These are phyloP conservation scores for Drosophila nigrodunni DNA, from an alignment of 1,140 invertebrate species.

Conservation along the genomic window DNA sequence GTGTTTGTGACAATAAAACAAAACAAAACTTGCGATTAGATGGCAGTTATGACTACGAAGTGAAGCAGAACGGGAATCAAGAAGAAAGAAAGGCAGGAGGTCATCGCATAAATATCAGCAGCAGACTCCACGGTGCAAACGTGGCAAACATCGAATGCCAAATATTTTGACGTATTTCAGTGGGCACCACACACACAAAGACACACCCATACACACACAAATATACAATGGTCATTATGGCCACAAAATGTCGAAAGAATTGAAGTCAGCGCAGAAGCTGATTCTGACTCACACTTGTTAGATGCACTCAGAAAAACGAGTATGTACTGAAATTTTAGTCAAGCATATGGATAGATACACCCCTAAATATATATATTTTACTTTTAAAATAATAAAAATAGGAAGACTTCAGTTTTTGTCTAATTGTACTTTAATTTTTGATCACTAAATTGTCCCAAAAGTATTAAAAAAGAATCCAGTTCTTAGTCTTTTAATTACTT, in stretches of 20 bases:
- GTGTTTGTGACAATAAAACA: conserved; percentile 75
- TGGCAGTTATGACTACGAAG: conserved; percentile 67
- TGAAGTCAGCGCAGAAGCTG: not conserved
- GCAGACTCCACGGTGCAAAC: conserved; percentile 37
- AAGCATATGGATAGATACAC: no score
- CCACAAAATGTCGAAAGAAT: conserved; percentile 54
- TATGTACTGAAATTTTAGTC: no score
- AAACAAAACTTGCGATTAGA: conserved; percentile 80
- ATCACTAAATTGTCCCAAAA: no score
- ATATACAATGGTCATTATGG: conserved; percentile 65
- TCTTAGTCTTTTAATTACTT: no score
- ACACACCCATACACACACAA: conserved; percentile 28
- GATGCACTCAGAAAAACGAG: not conserved
- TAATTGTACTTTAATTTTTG: no score
- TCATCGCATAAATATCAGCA: conserved; percentile 70
- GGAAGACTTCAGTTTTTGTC: no score
- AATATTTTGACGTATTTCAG: conserved; percentile 82
- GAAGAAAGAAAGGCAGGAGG: not conserved
- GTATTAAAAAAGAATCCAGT: no score
- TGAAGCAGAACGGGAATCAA: not conserved
- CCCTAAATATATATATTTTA: no score
- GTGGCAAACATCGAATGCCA: conserved; percentile 77
- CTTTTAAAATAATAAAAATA: no score
- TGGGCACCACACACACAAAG: conserved; percentile 16
- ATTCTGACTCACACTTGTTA: not conserved